Conservation (phyloP, 2,113 vertebrate genomes). For the Spea bombifrons region DNA sequence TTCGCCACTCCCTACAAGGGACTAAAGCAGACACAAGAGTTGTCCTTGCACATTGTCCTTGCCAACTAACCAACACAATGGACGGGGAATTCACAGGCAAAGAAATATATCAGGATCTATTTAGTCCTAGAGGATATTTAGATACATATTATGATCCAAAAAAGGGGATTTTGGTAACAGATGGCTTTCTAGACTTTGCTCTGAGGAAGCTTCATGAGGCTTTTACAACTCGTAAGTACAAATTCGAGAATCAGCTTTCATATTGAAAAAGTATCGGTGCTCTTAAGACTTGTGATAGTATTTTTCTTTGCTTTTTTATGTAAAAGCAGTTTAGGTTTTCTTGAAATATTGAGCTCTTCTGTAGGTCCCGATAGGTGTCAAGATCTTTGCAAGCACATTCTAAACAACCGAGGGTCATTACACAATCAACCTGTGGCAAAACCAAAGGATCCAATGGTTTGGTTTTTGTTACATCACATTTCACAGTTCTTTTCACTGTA, state of each 20-base stretch:
- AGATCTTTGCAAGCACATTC: conserved; percentile 62
- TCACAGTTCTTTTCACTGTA: conserved; percentile 57
- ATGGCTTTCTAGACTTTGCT: conserved; percentile 51
- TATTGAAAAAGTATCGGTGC: background rate
- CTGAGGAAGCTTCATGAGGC: conserved; percentile 57
- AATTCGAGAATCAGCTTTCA: background rate
- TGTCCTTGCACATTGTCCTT: too few relatives aligned
- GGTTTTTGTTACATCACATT: conserved; percentile 63
- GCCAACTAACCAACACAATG: too few relatives aligned
- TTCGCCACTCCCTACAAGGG: too few relatives aligned
- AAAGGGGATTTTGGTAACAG: too few relatives aligned
- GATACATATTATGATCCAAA: too few relatives aligned
- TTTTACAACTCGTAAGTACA: conserved; percentile 59
- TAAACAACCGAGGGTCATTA: conserved; percentile 63
- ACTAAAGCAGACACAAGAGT: too few relatives aligned
- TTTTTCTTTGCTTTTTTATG: background rate
- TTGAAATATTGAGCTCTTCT: too few relatives aligned
- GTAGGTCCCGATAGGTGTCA: conserved; percentile 37
- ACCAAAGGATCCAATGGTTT: conserved; percentile 35
- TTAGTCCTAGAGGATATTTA: too few relatives aligned
- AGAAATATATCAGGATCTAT: too few relatives aligned
- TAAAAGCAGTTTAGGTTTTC: too few relatives aligned
- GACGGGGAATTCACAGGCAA: too few relatives aligned
- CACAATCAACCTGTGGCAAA: conserved; percentile 56
- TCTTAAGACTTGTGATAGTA: background rate